These are phyloP conservation scores for Egretta garzetta DNA, from an alignment of 2,113 vertebrate species.

Conservation along the genomic window DNA sequence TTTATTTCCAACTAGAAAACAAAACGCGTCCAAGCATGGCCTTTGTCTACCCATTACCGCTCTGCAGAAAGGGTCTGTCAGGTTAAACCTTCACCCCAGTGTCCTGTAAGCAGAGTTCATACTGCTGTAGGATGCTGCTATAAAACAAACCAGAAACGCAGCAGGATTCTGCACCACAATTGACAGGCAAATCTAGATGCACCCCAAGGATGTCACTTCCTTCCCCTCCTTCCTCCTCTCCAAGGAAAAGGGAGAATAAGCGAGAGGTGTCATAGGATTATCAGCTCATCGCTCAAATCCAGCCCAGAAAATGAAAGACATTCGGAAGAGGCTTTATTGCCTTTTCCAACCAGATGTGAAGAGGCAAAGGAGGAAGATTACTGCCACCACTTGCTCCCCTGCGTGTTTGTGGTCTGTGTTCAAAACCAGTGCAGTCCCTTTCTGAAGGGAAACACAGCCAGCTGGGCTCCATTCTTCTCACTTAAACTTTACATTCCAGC, in stretches of 20 bases:
- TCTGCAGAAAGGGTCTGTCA: not conserved
- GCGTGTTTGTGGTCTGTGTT: not conserved
- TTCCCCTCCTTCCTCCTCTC: not conserved
- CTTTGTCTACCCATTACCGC: not conserved
- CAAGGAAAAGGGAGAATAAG: not conserved
- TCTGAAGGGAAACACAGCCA: not conserved
- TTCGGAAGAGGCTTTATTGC: not conserved
- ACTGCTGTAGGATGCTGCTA: not conserved
- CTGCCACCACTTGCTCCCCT: fast-evolving
- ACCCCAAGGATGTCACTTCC: not conserved
- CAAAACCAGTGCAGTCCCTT: not conserved
- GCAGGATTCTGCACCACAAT: not conserved
- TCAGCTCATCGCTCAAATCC: not conserved
- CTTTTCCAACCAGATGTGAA: not conserved
- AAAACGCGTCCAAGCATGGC: not conserved
- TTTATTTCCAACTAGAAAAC: not conserved
- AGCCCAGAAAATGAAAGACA: not conserved
- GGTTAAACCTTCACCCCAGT: not conserved
- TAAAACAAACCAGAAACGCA: not conserved
- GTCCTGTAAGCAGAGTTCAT: not conserved
- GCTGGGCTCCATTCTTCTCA: not conserved
- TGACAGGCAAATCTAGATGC: not conserved
- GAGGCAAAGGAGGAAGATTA: not conserved
- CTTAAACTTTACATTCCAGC: not conserved
- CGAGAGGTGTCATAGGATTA: not conserved